Evolutionary conservation across 2,797 vertebrate species (phyloP), one percentile per base, ranked within the genome.

Genomic region (Pachyuromys duprasi): DNA sequence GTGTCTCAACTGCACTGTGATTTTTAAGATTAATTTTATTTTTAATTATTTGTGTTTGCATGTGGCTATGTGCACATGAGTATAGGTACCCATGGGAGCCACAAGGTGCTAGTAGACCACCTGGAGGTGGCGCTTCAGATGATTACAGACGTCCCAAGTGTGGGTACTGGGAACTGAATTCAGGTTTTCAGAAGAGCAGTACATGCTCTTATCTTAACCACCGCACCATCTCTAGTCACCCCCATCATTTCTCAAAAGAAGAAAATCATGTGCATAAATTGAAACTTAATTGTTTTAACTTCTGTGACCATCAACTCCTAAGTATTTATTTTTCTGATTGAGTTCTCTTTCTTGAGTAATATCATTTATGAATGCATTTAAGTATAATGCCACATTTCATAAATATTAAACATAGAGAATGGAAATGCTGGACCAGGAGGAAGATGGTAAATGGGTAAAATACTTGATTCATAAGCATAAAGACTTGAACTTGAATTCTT

Each of bases 281-380:
- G 15, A 93, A 96, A 90, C 53, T 75, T 90, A 84, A 92, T 86
- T 42, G 18, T 65, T 95, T 93, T 86, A 92, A 70, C 87, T 89
- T 82, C 70, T 92, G 15, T 75, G 42, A 39, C 26, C 67, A 67
- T 83, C n/a, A 63, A 9, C 72, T 69, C 84, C 72, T 76, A 72
- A 87, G 9, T 90, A n/a, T 55, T 78, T 75, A 78, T 78, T 31
- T 92, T 90, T 86, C 33, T 76, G 53, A 76, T 17, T 94, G 8
- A 55, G 4, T 63, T 86, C 57, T 70, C 12, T 79, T 92, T 88
- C 78, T 22, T 74, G 55, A 62, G 53, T 70, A 49, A 60, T 12
- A 62, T 53, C 15, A 74, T 57, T 90, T 76, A 42, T 39, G 26
- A 94, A 90, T 90, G 76, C 8, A 20, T 39, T 1, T 67, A 86